Conservation (phyloP, 2,113 vertebrate species). For the Aplodontia rufa region DNA sequence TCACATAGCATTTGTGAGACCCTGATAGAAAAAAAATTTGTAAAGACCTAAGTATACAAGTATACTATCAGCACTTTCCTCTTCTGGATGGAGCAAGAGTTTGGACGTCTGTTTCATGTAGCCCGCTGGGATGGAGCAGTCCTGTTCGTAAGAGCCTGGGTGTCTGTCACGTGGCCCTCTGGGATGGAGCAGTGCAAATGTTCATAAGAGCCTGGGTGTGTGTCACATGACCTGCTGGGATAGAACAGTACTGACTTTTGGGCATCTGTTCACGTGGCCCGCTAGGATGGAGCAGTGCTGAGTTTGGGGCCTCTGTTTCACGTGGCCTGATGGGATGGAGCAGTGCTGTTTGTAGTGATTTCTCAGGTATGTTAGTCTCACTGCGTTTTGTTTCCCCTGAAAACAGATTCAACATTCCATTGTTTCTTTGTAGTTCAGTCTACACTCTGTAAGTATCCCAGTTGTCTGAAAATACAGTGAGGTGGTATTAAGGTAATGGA, state of each 20-base stretch:
- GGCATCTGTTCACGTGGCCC: too few species aligned
- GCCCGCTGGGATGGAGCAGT: not conserved
- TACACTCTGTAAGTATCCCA: conserved; percentile 3
- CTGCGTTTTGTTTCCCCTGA: conserved; percentile 17
- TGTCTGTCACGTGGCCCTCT: conserved; percentile 20
- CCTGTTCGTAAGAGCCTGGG: conserved; percentile 53
- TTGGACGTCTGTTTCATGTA: conserved; percentile 21
- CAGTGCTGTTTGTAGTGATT: conserved; percentile 52
- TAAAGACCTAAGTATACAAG: not conserved
- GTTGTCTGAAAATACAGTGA: conserved; percentile 47
- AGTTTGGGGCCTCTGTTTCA: not conserved
- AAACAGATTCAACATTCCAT: conserved; percentile 9
- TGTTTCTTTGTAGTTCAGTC: not conserved
- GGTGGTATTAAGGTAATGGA: not conserved
- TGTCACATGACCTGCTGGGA: too few species aligned
- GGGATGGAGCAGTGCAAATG: not conserved
- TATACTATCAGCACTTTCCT: not conserved
- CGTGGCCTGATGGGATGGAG: conserved; percentile 16
- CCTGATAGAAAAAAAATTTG: not conserved
- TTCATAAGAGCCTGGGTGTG: too few species aligned
- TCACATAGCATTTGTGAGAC: not conserved
- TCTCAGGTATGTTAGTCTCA: conserved; percentile 31
- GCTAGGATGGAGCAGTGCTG: too few species aligned
- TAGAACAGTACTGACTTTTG: too few species aligned
- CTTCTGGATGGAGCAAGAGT: too few species aligned